Evolutionary conservation across 2,888 invertebrate genomes (phyloP), one percentile per base, ranked within the genome.

Genomic region (Agrochola lychnidis): DNA sequence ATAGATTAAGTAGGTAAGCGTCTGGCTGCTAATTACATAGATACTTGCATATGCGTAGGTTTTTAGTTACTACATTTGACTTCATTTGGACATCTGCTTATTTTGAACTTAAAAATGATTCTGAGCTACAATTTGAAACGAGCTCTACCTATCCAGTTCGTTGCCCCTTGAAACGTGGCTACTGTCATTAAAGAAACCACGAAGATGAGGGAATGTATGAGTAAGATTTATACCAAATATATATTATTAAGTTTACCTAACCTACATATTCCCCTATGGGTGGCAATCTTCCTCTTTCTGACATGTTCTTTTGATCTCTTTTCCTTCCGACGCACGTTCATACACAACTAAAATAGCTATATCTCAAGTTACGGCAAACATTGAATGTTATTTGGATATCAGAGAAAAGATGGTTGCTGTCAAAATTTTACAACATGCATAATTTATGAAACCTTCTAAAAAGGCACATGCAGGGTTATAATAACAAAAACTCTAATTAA

Each of bases 181-280:
- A 10, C 16, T 51, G 48, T 51, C n/a, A 59, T 40, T 66, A 59
- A 66, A 30, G 7, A 14, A n/a, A 57, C 19, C 25, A 69, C 19
- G 25, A 36, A 59, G 36, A 59, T n/a, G 66, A 51, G 25, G 22
- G 14, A 68, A 53, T 56, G 48, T 66, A 53, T 10, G 9, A 40
- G 4, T 36, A 57, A 36, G 12, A 45, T 45, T 42, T 48, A 19
- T 63, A 63, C 19, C 40, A 36, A 73, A 61, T 36, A 67, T 62
- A 71, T 25, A 57, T 59, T 56, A 82, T 76, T 14, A 70, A 12
- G 64, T 85, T 74, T 66, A 71, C 64, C 30, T 73, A 85, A 77
- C 86, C 82, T 63, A 83, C 53, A 77, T 82, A 56, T 7, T 53
- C 57, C 64, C 61, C 67, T 14, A 48, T 22, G 48, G 63, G 25